Conservation (phyloP, 1,140 invertebrate species). For the Laupala kohalensis region DNA sequence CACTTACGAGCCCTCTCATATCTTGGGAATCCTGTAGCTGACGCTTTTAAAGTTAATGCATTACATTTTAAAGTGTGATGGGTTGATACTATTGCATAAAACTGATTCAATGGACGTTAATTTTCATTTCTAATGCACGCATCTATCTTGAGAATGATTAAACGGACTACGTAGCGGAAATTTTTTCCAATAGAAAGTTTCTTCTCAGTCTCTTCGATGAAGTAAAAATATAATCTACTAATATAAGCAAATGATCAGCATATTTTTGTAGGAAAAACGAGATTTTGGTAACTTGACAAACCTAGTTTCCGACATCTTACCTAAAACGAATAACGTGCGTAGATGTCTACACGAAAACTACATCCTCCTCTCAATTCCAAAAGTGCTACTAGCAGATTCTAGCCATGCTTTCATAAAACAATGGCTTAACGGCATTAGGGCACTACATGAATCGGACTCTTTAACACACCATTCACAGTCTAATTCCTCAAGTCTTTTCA, state of each 20-base stretch:
- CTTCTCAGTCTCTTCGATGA: not conserved
- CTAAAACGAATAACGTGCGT: not conserved
- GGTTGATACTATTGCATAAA: not conserved
- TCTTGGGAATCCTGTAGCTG: not conserved
- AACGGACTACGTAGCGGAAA: not conserved
- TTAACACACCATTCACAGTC: not conserved
- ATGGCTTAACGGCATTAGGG: not conserved
- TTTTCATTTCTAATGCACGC: not conserved
- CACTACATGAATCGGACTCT: not conserved
- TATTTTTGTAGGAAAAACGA: not conserved
- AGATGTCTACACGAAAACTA: not conserved
- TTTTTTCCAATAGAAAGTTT: not conserved
- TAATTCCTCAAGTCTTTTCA: not conserved
- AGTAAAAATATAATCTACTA: not conserved
- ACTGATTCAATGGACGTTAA: not conserved
- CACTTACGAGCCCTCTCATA: not conserved
- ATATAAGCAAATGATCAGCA: not conserved
- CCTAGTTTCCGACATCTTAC: not conserved
- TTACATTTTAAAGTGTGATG: not conserved
- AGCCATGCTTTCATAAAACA: not conserved
- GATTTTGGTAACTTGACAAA: not conserved
- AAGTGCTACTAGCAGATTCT: not conserved
- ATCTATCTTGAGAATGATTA: not conserved
- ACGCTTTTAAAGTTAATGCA: not conserved
- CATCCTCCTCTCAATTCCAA: not conserved